phyloP scores from a whole-genome alignment of 2,888 invertebrate genomes.

The Poecilus cupreus region DNA sequence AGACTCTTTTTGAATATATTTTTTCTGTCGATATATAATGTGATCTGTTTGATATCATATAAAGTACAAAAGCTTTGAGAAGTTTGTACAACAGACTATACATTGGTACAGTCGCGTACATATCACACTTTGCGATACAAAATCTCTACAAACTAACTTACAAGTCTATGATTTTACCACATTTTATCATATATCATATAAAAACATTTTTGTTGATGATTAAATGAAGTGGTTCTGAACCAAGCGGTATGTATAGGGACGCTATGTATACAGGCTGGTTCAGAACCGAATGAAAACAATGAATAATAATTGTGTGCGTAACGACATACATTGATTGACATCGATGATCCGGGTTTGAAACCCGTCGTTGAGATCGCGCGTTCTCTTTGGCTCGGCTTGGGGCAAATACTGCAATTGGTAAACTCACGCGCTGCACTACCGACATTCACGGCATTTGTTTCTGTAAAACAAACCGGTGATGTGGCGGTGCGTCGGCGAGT shows the following conservation, averaged over 20 bases:
- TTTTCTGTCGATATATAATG: constrained; percentile 55
- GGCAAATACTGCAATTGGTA: constrained; percentile 23
- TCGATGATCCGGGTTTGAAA: constrained; percentile 6
- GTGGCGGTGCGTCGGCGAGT: background rate
- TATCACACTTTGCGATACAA: constrained; percentile 58
- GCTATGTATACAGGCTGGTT: too few relatives aligned
- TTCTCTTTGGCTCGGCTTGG: constrained; percentile 37
- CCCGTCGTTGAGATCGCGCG: background rate
- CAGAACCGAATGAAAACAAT: background rate
- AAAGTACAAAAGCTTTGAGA: constrained; percentile 57
- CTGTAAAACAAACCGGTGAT: background rate
- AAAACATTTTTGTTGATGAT: constrained; percentile 46
- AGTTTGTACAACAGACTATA: constrained; percentile 35
- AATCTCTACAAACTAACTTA: constrained; percentile 47
- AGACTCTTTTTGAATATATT: constrained; percentile 51
- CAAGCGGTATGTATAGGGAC: background rate
- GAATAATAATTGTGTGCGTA: constrained; percentile 35
- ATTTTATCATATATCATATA: constrained; percentile 40
- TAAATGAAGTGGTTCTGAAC: background rate
- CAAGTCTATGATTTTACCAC: constrained; percentile 34
- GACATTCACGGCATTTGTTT: too few relatives aligned
- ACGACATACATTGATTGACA: constrained; percentile 40
- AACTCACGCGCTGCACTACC: too few relatives aligned
- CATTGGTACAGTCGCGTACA: background rate
- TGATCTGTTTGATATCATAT: constrained; percentile 48